A percentile compares a stretch with the other conserved stretches of the same genome.
phyloP scores from a whole-genome alignment of 2,113 vertebrate genomes.

The Bagarius yarrelli region DNA sequence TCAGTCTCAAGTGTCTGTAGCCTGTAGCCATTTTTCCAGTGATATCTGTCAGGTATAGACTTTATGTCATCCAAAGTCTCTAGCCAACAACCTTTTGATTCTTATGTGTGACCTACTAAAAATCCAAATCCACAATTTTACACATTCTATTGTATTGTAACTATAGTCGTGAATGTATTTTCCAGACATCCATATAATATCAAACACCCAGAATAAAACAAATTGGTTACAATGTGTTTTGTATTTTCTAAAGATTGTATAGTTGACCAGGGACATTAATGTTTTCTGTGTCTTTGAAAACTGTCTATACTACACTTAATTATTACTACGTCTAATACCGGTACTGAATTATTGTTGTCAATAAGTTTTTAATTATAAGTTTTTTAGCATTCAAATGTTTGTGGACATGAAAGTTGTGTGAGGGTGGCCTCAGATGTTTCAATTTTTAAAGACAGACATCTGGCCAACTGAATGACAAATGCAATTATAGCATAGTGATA shows the following conservation, averaged over 20 bases:
- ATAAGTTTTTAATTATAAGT: not conserved
- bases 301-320: not conserved
- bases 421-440: not conserved
- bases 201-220: not conserved
- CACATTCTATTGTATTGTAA: not conserved
- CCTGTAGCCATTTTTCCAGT: not conserved
- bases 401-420: not conserved
- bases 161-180: not conserved
- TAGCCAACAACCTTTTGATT: conserved; percentile 20
- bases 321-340: no score
- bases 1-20: not conserved
- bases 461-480: not conserved
- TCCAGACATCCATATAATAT: not conserved
- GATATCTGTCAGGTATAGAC: conserved; percentile 7
- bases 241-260: not conserved
- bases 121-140: not conserved
- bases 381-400: not conserved
- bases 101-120: not conserved
- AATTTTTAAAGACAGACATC: not conserved
- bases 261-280: not conserved
- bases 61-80: not conserved
- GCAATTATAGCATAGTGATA: not conserved
- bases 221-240: not conserved
- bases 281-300: not conserved
- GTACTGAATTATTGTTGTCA: no score